Evolutionary conservation across 2,888 invertebrate genomes (phyloP).

Genomic region (Drosophila macrospina): DNA sequence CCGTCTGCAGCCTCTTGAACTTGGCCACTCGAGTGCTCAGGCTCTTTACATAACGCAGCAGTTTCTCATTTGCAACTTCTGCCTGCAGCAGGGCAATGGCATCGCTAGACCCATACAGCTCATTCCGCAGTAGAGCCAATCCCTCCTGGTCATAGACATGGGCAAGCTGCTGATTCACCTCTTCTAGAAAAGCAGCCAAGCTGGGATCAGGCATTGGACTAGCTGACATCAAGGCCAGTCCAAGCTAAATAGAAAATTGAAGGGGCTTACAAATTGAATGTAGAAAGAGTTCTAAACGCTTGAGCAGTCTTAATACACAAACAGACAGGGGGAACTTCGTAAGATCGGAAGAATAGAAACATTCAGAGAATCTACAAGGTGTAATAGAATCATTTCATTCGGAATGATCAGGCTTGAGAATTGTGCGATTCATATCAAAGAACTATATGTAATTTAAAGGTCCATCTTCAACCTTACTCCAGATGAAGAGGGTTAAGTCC

Average conservation of each 20-base stretch:
- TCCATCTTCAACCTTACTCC: background rate
- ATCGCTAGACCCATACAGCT: slow-evolving; percentile 73
- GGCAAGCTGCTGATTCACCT: slow-evolving; percentile 75
- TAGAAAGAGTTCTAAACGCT: no score
- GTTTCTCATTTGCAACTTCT: slow-evolving; percentile 71
- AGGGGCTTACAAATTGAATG: background rate
- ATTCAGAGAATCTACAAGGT: no score
- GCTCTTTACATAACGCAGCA: slow-evolving; percentile 64
- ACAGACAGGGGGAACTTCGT: no score
- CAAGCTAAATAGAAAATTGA: slow-evolving; percentile 21
- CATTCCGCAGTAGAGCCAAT: slow-evolving; percentile 74
- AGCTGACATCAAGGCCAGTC: slow-evolving; percentile 5
- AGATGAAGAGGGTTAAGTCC: background rate
- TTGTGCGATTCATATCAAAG: no score
- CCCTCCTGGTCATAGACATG: slow-evolving; percentile 76
- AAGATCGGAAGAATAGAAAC: no score
- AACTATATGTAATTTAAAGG: background rate
- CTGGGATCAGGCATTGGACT: slow-evolving; percentile 32
- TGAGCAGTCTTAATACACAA: no score
- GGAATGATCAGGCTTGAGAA: no score
- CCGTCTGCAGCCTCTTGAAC: slow-evolving; percentile 84
- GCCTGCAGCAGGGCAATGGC: slow-evolving; percentile 65
- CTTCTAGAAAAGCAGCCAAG: slow-evolving; percentile 62
- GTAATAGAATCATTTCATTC: no score
- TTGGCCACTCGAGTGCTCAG: slow-evolving; percentile 65